Evolutionary conservation across 2,888 invertebrate species (phyloP), one percentile per base, ranked within the genome.

Genomic region (Mythimna loreyi): DNA sequence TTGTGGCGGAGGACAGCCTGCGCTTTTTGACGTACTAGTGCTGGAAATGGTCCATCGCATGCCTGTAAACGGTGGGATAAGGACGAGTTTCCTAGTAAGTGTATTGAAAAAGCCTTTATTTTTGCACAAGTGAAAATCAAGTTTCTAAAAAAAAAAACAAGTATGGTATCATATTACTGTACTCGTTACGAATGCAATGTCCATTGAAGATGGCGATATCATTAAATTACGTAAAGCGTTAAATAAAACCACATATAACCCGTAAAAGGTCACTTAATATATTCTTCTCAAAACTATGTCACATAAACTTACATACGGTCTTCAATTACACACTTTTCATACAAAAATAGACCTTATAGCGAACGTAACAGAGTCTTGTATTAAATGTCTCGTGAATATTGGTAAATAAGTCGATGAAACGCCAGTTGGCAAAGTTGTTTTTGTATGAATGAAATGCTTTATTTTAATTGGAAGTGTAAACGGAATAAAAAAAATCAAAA

Each of bases 201-300:
- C 25, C 50, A 5, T 25, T 23, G 25, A 16, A 50, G 16, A 25
- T 16, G n/a, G 0, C n/a, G 45, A 23, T 33, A 19, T 1, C 21
- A 19, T 30, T 9, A 19, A 49, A 66, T 66, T 67, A 66, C 50
- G 50, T 67, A 66, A 66, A 67, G 25, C 23, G 6, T 67, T 49
- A 7, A 50, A 66, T 40, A n/a, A 69, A 55, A 28, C 23, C 36
- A 36, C 19, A 40, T 47, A 7, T 25, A 21, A 23, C 5, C 28
- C 36, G 13, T 36, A 45, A 45, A 69, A 71, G 60, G 71, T 45
- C 25, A 52, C 23, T 53, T 43, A 0, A 69, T 69, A 71, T 60
- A 71, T 72, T 55, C 30, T 47, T 19, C 19, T 40, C n/a, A n/a
- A 58, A 72, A 28, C 36, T 73, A 40, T 72, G 65, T 58, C 74